phyloP scores from a whole-genome alignment of 1,140 invertebrate species.

The Psilanteris sp. region DNA sequence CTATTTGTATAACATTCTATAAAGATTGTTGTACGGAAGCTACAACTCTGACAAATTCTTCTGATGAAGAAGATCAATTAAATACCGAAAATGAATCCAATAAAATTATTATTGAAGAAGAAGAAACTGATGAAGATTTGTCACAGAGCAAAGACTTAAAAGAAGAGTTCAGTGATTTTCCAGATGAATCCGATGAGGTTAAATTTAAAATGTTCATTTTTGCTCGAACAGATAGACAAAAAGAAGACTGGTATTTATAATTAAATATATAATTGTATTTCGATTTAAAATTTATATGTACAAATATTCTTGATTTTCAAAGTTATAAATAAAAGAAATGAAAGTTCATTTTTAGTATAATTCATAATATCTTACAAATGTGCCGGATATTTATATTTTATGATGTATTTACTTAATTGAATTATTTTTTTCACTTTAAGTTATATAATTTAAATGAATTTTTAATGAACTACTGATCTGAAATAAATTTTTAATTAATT shows the following conservation, averaged over 20 bases:
- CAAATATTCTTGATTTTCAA: no score
- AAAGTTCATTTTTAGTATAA: no score
- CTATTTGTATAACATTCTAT: constrained; percentile 86
- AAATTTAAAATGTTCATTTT: constrained; percentile 84
- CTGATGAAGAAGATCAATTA: constrained; percentile 67
- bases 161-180: constrained; percentile 73
- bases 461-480: no score
- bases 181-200: constrained; percentile 67
- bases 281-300: not conserved
- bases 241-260: constrained; percentile 92
- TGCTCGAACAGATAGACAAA: constrained; percentile 90
- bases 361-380: no score
- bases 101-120: constrained; percentile 69
- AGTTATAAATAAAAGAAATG: no score
- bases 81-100: constrained; percentile 65
- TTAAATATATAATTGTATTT: constrained; percentile 2
- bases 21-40: constrained; percentile 69
- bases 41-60: constrained; percentile 67
- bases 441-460: no score
- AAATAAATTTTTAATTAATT: no score
- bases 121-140: constrained; percentile 71
- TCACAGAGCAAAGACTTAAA: constrained; percentile 68
- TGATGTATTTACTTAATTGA: no score
- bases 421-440: no score
- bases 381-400: no score